phyloP scores from a whole-genome alignment of 2,113 vertebrate species.

The Malaclemys terrapin region DNA sequence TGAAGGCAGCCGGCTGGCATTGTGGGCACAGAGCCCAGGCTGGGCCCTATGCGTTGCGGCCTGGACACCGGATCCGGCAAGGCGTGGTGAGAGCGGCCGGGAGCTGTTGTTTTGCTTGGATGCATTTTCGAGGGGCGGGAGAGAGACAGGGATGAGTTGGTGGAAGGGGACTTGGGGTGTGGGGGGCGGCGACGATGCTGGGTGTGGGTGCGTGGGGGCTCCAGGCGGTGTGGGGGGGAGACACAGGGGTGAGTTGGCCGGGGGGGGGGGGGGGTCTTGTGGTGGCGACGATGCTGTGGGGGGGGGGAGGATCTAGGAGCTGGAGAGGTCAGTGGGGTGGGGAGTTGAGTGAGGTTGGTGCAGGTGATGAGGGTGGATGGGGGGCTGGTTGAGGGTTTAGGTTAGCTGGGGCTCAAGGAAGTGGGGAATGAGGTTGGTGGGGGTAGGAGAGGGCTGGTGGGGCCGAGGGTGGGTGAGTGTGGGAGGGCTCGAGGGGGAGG shows the following conservation, averaged over 20 bases:
- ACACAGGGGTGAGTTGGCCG: background rate
- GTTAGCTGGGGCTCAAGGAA: background rate
- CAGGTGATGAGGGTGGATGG: background rate
- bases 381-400: too few relatives aligned
- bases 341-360: background rate
- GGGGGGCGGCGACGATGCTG: background rate
- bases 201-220: background rate
- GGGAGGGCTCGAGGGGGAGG: too few relatives aligned
- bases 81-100: background rate
- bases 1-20: background rate
- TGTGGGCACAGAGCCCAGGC: background rate
- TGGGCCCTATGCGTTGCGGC: background rate
- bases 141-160: background rate
- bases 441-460: background rate
- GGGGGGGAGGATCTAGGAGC: background rate
- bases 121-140: background rate
- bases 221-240: fast-evolving
- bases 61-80: background rate
- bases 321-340: background rate
- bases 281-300: background rate
- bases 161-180: background rate
- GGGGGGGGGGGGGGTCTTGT: background rate
- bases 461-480: background rate
- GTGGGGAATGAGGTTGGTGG: background rate
- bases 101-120: background rate